Percentiles rank a stretch among this genome's conserved stretches.
Conservation (phyloP, 2,797 vertebrate species). For the Falco biarmicus region DNA sequence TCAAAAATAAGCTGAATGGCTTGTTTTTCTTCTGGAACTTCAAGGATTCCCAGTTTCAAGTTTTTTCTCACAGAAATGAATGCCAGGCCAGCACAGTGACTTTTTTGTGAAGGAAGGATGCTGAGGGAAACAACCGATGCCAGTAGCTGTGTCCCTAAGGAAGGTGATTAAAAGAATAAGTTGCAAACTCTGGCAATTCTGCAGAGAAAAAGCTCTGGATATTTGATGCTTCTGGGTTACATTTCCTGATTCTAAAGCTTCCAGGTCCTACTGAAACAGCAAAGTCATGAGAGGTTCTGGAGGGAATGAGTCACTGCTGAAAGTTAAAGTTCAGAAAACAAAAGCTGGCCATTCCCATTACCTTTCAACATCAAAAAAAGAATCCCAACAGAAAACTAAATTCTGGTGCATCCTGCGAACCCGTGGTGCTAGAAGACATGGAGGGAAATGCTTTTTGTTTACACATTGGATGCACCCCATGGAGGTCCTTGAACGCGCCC, state of each 20-base stretch:
- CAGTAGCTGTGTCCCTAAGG: neutral
- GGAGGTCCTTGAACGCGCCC: neutral
- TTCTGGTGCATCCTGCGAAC: neutral
- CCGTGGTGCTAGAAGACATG: accelerated
- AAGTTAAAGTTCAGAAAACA: neutral
- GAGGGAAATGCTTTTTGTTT: neutral
- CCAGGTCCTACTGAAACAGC: neutral
- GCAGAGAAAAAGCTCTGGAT: neutral
- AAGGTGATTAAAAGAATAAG: neutral
- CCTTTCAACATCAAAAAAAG: neutral
- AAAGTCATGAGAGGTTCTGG: neutral
- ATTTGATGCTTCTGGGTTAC: neutral
- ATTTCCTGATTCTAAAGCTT: neutral
- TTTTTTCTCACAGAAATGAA: neutral
- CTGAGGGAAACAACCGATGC: neutral
- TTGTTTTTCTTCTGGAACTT: neutral
- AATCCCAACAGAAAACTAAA: neutral
- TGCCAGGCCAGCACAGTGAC: neutral
- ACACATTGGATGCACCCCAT: neutral
- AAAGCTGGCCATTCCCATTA: neutral
- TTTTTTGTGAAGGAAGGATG: neutral
- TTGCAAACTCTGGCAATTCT: neutral
- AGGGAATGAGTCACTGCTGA: neutral
- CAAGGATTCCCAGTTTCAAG: neutral
- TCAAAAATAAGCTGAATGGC: neutral